Evolutionary conservation across 2,113 vertebrate species (phyloP).

Genomic region (Nyctereutes procyonoides): DNA sequence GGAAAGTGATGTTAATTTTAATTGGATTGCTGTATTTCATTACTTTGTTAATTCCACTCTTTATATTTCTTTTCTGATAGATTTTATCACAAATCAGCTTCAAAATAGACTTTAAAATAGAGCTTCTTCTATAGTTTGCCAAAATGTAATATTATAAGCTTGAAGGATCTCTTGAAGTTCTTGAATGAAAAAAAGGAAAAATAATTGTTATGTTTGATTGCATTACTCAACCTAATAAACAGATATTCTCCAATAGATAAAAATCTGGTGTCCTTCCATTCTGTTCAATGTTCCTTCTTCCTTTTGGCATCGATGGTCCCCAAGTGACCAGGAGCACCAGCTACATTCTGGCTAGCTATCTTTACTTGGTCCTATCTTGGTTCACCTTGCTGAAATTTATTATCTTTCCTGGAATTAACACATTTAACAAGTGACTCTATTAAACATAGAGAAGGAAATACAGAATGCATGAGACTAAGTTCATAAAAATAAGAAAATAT

Average conservation of each 20-base stretch:
- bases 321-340: not conserved
- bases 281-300: fast-evolving
- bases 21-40: slow-evolving; percentile 79
- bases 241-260: not conserved
- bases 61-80: slow-evolving; percentile 62
- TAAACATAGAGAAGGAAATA: not conserved
- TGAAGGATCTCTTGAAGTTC: not conserved
- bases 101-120: slow-evolving; percentile 2
- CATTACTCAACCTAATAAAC: not conserved
- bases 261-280: not conserved
- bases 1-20: slow-evolving; percentile 78
- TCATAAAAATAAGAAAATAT: not conserved
- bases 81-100: slow-evolving; percentile 59
- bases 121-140: slow-evolving; percentile 25
- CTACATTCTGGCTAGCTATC: not conserved
- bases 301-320: not conserved
- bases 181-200: not conserved
- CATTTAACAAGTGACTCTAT: not conserved
- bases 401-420: not conserved
- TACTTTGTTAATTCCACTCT: slow-evolving; percentile 60
- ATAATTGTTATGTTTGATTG: not conserved
- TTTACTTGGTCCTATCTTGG: not conserved
- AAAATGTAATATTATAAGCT: not conserved
- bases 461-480: not conserved
- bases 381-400: not conserved